Conservation (phyloP, 2,888 invertebrate genomes). For the Trachelus troglodyta region DNA sequence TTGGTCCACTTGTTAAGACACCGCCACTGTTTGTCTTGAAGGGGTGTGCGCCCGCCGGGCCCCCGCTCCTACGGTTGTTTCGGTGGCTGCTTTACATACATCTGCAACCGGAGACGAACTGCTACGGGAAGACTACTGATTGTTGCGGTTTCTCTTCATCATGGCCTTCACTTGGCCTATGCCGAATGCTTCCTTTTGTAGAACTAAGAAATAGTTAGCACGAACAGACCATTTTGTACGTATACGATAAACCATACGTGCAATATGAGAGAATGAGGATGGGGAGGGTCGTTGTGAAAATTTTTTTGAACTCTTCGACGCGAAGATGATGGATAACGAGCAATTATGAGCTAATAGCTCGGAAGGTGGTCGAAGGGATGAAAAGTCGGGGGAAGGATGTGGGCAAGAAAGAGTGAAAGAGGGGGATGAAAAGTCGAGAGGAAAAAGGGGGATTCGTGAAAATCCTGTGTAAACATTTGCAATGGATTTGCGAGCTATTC, state of each 20-base stretch:
- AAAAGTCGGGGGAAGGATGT: slow-evolving; percentile 10
- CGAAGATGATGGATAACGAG: not conserved
- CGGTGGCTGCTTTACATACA: slow-evolving; percentile 63
- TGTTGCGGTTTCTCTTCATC: slow-evolving; percentile 52
- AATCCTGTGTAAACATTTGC: slow-evolving; percentile 67
- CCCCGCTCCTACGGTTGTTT: slow-evolving; percentile 48
- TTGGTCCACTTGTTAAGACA: slow-evolving; percentile 68
- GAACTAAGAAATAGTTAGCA: slow-evolving; percentile 11
- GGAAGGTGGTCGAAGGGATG: not conserved
- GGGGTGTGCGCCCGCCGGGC: slow-evolving; percentile 30
- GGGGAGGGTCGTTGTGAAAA: not conserved
- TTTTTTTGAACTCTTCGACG: not conserved
- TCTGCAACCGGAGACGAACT: slow-evolving; percentile 65
- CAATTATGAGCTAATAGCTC: not conserved
- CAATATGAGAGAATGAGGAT: not conserved
- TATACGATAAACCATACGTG: not conserved
- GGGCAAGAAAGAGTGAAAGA: slow-evolving; percentile 14
- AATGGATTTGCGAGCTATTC: slow-evolving; percentile 67
- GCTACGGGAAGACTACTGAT: slow-evolving; percentile 64
- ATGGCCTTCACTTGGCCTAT: not conserved
- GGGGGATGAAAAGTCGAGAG: slow-evolving; percentile 10
- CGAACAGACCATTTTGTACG: not conserved
- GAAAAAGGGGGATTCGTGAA: slow-evolving; percentile 45
- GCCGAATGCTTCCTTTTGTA: slow-evolving; percentile 11
- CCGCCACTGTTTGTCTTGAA: slow-evolving; percentile 67